phyloP scores from a whole-genome alignment of 30 jellyfish, hydroid and myxozoan genomes.

The Aurelia coerulea region DNA sequence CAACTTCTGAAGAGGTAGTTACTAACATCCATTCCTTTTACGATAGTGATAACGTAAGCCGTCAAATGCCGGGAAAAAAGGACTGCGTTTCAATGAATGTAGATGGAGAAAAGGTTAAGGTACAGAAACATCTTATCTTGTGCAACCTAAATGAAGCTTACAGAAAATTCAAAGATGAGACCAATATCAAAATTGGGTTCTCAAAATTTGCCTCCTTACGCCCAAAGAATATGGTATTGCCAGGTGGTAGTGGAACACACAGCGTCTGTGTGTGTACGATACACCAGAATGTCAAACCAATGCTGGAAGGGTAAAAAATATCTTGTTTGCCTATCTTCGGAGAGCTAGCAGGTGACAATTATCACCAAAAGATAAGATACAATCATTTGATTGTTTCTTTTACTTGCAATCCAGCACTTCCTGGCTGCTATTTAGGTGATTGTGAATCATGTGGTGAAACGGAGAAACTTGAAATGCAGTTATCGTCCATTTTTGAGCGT shows the following conservation, averaged over 20 bases:
- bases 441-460: slow-evolving; percentile 10
- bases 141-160: slow-evolving; percentile 33
- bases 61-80: slow-evolving; percentile 37
- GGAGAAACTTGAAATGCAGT: neutral
- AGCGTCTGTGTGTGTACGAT: slow-evolving; percentile 35
- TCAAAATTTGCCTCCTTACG: slow-evolving; percentile 40
- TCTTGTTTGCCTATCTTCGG: neutral
- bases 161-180: neutral
- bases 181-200: slow-evolving; percentile 15
- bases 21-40: neutral
- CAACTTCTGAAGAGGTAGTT: neutral
- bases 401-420: slow-evolving; percentile 33
- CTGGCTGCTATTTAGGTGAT: slow-evolving; percentile 9
- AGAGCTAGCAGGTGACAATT: neutral
- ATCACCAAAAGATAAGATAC: slow-evolving; percentile 15
- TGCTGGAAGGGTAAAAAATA: slow-evolving; percentile 13
- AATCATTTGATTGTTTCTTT: neutral
- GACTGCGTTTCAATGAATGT: slow-evolving; percentile 24
- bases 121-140: slow-evolving; percentile 25
- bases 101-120: neutral
- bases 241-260: slow-evolving; percentile 43
- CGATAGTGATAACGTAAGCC: slow-evolving; percentile 23
- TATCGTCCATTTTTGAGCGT: neutral
- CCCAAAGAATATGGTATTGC: slow-evolving; percentile 20
- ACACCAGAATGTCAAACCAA: slow-evolving; percentile 34